Percentiles rank a stretch among this genome's conserved stretches.
Evolutionary conservation across 2,797 vertebrate species (phyloP).

Genomic region (Catamblyrhynchus diadema): DNA sequence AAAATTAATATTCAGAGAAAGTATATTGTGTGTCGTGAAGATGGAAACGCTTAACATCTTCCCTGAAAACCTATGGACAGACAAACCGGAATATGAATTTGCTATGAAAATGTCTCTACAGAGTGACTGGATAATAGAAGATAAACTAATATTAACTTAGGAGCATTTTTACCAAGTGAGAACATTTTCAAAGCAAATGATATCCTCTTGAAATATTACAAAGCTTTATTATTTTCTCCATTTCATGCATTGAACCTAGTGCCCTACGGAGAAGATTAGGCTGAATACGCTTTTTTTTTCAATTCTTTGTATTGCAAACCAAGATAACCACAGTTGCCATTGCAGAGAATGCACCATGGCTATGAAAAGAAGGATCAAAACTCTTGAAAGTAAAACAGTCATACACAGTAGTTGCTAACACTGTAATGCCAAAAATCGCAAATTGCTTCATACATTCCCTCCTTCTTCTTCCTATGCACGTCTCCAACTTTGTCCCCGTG

Average conservation of each 20-base stretch:
- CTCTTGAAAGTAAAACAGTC: not conserved
- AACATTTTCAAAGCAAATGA: not conserved
- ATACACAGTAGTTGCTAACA: not conserved
- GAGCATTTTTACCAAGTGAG: not conserved
- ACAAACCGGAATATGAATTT: not conserved
- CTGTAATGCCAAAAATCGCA: not conserved
- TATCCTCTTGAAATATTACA: not conserved
- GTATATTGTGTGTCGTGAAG: not conserved
- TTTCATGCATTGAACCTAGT: not conserved
- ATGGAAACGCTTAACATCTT: not conserved
- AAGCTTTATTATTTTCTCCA: not conserved
- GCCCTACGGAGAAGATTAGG: not conserved
- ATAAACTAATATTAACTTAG: conserved; percentile 2
- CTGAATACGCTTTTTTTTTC: fast-evolving
- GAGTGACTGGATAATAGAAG: not conserved
- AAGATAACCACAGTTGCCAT: not conserved
- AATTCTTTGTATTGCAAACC: not conserved
- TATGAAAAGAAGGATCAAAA: not conserved
- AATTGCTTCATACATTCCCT: not conserved
- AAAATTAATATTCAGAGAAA: not conserved
- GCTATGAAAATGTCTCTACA: not conserved
- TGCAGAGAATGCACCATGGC: not conserved
- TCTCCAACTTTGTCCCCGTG: fast-evolving
- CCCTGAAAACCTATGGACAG: not conserved
- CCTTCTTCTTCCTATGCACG: fast-evolving